phyloP scores from a whole-genome alignment of 1,140 invertebrate genomes.

The Wiebesia pumilae region DNA sequence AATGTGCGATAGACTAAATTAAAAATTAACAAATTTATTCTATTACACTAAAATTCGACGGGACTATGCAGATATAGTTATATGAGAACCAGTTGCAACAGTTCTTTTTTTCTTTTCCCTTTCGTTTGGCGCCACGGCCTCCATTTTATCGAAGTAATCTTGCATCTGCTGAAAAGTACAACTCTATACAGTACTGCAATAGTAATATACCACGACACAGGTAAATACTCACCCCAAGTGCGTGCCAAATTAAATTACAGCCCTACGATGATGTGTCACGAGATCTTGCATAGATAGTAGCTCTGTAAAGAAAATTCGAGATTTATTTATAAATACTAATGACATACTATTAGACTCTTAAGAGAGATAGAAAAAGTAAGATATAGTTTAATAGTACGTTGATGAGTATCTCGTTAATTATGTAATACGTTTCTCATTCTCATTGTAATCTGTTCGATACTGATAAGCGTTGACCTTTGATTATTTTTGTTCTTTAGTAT shows the following conservation, averaged over 20 bases:
- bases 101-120: not conserved
- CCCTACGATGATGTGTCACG: slow-evolving; percentile 27
- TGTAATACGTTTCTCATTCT: not conserved
- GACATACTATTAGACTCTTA: not conserved
- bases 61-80: not conserved
- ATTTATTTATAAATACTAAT: slow-evolving; percentile 37
- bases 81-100: not conserved
- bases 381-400: not conserved
- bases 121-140: not conserved
- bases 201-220: not conserved
- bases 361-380: not conserved
- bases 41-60: not conserved
- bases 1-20: too few relatives aligned
- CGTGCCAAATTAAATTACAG: slow-evolving; percentile 37
- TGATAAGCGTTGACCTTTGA: not conserved
- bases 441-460: not conserved
- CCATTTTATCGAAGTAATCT: slow-evolving; percentile 29
- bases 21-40: not conserved
- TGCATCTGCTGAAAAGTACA: slow-evolving; percentile 29
- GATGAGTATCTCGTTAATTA: not conserved
- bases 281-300: not conserved
- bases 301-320: slow-evolving; percentile 17
- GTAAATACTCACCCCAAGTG: slow-evolving; percentile 16
- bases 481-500: too few relatives aligned
- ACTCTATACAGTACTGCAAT: not conserved